A percentile compares a stretch with the other conserved stretches of the same genome.
These are phyloP conservation scores for Atrina japonica DNA, from an alignment of 2,888 invertebrate genomes.

Conservation along the genomic window DNA sequence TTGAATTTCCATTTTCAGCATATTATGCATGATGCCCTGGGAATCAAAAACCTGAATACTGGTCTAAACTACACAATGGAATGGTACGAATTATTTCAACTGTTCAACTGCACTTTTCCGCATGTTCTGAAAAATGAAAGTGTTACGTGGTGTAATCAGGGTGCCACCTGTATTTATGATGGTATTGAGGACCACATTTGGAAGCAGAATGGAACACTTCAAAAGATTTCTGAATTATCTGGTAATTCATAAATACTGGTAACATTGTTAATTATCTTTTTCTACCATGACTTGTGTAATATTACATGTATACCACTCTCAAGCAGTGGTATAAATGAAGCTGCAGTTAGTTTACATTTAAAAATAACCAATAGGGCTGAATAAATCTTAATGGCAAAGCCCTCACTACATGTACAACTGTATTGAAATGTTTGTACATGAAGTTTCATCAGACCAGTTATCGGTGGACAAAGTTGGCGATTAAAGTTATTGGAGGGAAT, in stretches of 20 bases:
- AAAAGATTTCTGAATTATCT: conserved; percentile 68
- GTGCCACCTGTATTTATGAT: conserved; percentile 74
- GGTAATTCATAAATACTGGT: conserved; percentile 55
- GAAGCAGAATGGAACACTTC: conserved; percentile 71
- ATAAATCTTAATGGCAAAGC: too few relatives aligned
- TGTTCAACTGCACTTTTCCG: conserved; percentile 77
- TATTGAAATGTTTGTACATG: too few relatives aligned
- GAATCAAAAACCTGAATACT: conserved; percentile 69
- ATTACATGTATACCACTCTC: too few relatives aligned
- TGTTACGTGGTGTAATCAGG: conserved; percentile 76
- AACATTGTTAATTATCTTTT: too few relatives aligned
- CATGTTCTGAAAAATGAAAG: conserved; percentile 66
- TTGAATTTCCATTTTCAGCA: conserved; percentile 54
- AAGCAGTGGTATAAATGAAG: too few relatives aligned
- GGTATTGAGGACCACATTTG: conserved; percentile 73
- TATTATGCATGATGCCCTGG: conserved; percentile 77
- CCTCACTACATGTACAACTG: too few relatives aligned
- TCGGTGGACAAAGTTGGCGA: too few relatives aligned
- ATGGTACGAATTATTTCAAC: conserved; percentile 76
- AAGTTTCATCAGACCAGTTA: too few relatives aligned
- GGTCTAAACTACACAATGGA: conserved; percentile 75
- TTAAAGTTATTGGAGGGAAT: too few relatives aligned
- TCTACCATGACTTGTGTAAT: too few relatives aligned
- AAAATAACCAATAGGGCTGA: too few relatives aligned
- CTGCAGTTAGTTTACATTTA: too few relatives aligned